A percentile compares a stretch with the other conserved stretches of the same genome.
These are phyloP conservation scores for Centropus unirufus DNA, from an alignment of 2,113 vertebrate species.

Conservation along the genomic window DNA sequence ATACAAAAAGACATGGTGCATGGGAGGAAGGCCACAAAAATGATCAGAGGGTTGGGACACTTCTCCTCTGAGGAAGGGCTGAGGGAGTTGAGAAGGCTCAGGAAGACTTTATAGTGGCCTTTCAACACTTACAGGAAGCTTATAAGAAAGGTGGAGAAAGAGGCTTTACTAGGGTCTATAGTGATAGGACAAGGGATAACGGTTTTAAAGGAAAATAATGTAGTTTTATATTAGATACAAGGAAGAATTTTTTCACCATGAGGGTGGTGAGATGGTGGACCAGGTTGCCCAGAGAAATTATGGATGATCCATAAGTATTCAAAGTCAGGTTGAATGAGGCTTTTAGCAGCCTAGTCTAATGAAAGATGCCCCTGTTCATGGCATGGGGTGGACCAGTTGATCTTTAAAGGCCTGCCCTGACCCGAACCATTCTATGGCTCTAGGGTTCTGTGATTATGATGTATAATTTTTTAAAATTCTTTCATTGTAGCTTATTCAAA, in stretches of 20 bases:
- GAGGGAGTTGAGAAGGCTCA: no score
- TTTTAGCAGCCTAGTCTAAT: background rate
- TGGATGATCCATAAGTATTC: background rate
- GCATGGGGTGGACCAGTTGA: background rate
- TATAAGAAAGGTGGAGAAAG: no score
- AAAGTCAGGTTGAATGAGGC: background rate
- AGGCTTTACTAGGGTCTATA: no score
- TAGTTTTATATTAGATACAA: no score
- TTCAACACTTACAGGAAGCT: no score
- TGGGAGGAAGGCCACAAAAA: background rate
- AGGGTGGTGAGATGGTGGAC: no score
- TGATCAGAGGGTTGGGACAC: background rate
- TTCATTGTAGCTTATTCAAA: background rate
- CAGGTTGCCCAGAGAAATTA: no score
- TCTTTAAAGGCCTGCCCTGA: background rate
- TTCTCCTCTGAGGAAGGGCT: no score
- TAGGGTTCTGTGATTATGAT: background rate
- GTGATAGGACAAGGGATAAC: no score
- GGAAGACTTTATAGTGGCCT: no score
- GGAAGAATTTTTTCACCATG: no score
- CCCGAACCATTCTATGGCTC: background rate
- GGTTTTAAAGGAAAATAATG: no score
- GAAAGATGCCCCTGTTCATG: background rate
- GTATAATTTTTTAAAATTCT: background rate
- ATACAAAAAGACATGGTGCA: background rate